phyloP scores from a whole-genome alignment of 2,113 vertebrate species.

The Podarcis muralis region DNA sequence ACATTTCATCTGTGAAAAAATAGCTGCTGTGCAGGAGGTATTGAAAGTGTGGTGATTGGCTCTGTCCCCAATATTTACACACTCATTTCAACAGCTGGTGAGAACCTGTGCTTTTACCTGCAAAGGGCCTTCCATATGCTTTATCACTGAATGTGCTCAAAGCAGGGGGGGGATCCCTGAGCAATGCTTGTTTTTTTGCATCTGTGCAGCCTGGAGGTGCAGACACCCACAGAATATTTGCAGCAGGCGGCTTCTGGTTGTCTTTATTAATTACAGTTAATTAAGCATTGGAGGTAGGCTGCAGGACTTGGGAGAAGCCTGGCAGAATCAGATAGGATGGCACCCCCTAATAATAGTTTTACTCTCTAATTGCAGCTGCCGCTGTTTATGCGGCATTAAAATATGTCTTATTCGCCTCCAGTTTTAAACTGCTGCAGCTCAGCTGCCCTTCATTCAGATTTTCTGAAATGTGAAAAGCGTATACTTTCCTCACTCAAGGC shows the following conservation, averaged over 20 bases:
- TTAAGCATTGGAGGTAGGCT: background rate
- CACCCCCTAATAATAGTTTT: background rate
- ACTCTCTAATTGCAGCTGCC: background rate
- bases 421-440: background rate
- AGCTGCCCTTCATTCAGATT: background rate
- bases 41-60: too few relatives aligned
- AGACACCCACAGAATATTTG: background rate
- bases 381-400: background rate
- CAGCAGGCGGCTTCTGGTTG: background rate
- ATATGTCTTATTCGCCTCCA: background rate
- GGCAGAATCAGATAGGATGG: background rate
- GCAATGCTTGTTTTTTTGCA: background rate
- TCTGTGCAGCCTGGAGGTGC: background rate
- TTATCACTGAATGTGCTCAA: background rate
- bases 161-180: background rate
- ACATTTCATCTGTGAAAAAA: too few relatives aligned
- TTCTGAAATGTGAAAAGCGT: background rate
- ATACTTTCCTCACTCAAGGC: background rate
- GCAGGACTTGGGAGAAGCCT: background rate
- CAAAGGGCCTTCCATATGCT: background rate
- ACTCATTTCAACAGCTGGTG: too few relatives aligned
- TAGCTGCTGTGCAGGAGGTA: too few relatives aligned
- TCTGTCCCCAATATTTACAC: too few relatives aligned
- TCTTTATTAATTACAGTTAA: background rate
- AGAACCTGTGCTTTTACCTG: background rate